A percentile compares a stretch with the other conserved stretches of the same genome.
These are phyloP conservation scores for Zingel zingel DNA, from an alignment of 2,113 vertebrate genomes.

Conservation along the genomic window DNA sequence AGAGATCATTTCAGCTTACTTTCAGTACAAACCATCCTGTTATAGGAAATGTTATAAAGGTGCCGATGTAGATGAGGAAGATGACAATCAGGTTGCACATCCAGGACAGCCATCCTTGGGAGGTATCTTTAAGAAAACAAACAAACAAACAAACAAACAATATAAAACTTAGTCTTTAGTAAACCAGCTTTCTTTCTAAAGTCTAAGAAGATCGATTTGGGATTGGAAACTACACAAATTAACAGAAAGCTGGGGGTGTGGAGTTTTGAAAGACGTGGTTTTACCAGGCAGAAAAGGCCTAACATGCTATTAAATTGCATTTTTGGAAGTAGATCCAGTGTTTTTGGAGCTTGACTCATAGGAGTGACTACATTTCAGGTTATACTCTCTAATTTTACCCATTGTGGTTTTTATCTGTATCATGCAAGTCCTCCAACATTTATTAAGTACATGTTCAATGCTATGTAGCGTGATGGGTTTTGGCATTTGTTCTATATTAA, in stretches of 20 bases:
- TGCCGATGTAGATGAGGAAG: slow-evolving; percentile 85
- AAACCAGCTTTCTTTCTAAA: too few relatives aligned
- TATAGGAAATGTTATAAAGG: slow-evolving; percentile 89
- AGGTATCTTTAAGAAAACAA: slow-evolving; percentile 75
- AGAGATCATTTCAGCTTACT: slow-evolving; percentile 74
- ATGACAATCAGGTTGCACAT: slow-evolving; percentile 89
- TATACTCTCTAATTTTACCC: too few relatives aligned
- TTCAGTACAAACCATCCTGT: slow-evolving; percentile 93
- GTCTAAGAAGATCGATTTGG: background rate
- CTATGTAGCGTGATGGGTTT: background rate
- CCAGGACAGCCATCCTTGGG: slow-evolving; percentile 89
- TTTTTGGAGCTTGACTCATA: background rate
- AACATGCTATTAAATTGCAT: background rate
- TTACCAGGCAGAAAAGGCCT: background rate
- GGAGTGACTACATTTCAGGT: background rate
- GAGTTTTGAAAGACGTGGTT: background rate
- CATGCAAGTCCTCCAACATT: background rate
- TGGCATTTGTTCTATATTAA: background rate
- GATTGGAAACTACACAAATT: background rate
- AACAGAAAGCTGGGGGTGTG: background rate
- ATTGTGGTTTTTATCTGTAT: background rate
- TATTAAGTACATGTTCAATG: background rate
- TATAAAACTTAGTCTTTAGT: background rate
- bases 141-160: slow-evolving; percentile 7
- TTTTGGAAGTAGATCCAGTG: background rate